phyloP scores from a whole-genome alignment of 1,140 invertebrate species.

The Dinothrombium tinctorium region DNA sequence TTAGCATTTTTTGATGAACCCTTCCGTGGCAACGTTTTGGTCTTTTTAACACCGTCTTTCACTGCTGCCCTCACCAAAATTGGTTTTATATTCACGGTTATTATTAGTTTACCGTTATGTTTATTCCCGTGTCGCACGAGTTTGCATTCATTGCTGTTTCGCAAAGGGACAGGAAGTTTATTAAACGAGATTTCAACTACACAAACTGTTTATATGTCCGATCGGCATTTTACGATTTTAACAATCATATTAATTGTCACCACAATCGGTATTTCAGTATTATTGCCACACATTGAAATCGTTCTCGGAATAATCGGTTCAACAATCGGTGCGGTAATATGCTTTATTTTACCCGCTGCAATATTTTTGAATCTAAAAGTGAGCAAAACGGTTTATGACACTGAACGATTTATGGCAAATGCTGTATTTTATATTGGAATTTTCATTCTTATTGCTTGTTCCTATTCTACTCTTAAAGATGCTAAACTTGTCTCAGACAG shows the following conservation, averaged over 20 bases:
- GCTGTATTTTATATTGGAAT: constrained; percentile 12
- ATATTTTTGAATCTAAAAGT: constrained; percentile 29
- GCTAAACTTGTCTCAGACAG: too few relatives aligned
- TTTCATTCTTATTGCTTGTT: constrained; percentile 14
- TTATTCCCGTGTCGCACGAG: constrained; percentile 87
- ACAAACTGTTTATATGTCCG: constrained; percentile 14
- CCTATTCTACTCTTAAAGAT: constrained; percentile 14
- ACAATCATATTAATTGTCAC: constrained; percentile 15
- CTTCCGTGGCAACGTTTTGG: constrained; percentile 55
- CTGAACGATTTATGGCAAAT: too few relatives aligned
- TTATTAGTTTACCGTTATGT: constrained; percentile 82
- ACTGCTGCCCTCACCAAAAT: constrained; percentile 67
- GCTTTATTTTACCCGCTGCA: constrained; percentile 64
- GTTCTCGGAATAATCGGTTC: constrained; percentile 75
- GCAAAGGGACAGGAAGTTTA: neutral
- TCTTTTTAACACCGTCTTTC: constrained; percentile 51
- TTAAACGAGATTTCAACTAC: constrained; percentile 8
- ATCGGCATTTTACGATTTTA: constrained; percentile 15
- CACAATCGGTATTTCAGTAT: constrained; percentile 23
- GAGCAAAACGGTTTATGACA: too few relatives aligned
- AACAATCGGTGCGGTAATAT: constrained; percentile 80
- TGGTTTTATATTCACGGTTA: constrained; percentile 77
- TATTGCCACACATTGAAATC: constrained; percentile 70
- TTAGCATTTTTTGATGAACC: constrained; percentile 54
- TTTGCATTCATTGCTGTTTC: constrained; percentile 53